Conservation (phyloP, 2,113 vertebrate genomes). For the Motacilla tschutschensis region DNA sequence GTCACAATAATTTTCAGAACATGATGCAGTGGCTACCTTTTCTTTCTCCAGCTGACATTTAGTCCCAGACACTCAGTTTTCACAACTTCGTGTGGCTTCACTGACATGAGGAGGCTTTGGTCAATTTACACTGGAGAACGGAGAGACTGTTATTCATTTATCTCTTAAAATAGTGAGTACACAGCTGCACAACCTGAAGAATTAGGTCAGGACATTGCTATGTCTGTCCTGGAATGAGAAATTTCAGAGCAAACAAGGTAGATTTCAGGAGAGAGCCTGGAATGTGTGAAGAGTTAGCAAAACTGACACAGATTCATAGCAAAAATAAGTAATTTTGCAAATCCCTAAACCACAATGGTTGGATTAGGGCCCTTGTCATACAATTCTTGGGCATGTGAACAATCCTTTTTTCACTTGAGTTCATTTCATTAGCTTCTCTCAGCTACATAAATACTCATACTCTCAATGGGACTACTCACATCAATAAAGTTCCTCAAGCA, state of each 20-base stretch:
- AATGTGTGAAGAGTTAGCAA: constrained; percentile 53
- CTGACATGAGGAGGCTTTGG: constrained; percentile 1
- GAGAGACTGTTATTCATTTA: constrained; percentile 18
- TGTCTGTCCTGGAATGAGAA: constrained; percentile 38
- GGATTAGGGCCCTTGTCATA: constrained; percentile 25
- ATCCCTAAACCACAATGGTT: constrained; percentile 51
- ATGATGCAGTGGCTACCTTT: background rate
- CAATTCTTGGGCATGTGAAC: constrained; percentile 51
- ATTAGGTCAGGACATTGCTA: constrained; percentile 19
- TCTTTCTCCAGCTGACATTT: background rate
- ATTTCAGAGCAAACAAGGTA: constrained; percentile 37
- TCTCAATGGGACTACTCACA: constrained; percentile 46
- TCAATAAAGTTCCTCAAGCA: constrained; percentile 35
- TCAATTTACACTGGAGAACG: constrained; percentile 10
- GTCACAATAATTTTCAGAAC: background rate
- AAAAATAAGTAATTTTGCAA: constrained; percentile 53
- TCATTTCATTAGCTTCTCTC: constrained; percentile 55
- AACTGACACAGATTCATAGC: constrained; percentile 35
- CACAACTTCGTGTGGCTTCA: background rate
- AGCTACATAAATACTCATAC: constrained; percentile 59
- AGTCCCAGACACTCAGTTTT: background rate
- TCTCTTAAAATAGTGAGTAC: constrained; percentile 44
- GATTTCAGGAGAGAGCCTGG: constrained; percentile 40
- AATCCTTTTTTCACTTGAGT: constrained; percentile 59
- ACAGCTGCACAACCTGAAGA: constrained; percentile 26